Base-by-base conservation (phyloP, 2,797 vertebrate genomes). In the Gymnoscopelus microlampas region DNA sequence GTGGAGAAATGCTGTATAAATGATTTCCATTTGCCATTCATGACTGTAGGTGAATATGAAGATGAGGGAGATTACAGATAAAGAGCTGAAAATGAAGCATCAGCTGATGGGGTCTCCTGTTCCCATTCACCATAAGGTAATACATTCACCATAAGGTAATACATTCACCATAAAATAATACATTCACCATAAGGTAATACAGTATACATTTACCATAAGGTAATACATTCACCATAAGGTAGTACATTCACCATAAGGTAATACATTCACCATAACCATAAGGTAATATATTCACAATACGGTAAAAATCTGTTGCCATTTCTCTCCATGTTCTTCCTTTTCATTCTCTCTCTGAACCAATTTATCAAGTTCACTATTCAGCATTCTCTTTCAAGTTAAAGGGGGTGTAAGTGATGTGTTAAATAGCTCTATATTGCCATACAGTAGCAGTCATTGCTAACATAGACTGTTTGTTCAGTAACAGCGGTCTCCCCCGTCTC, bases 91-190 rank as follows among this genome's bases (percentile, higher is more conserved):
- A 85, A 88, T 97, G 80, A 98, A 97, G 79, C 96, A 97, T 64
- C 97, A 98, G 6, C 76, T 97, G 58, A 79, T 97, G 80, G 97
- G 98, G 73, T 96, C 96, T 5, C 95, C 97, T 0, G 95, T 95
- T 65, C 96, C 97, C 0, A 95, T 95, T 63, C 96, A 97, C 74
- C 97, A 96, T 75, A 98, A 98, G 97, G 98, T 99, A 95, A 84
- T 8, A 3, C 53, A 15, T 32, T 29, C 26, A 29, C 26, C 26
- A 29, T 7, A 9, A 39, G 8, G 32, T 32, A 44, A 44, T 44
- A 44, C 39, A 39, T 39, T 39, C 39, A 39, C 1, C 6, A 39
- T 7, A 39, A 39, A 2, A 3, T 32, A 44, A 44, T 44, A 44
- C 9, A 15, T 32, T 26, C 26, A 26, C 26, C 26, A 3, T 26